Base-by-base conservation (phyloP, 2,888 invertebrate genomes). In the Cylloceria caligata region DNA sequence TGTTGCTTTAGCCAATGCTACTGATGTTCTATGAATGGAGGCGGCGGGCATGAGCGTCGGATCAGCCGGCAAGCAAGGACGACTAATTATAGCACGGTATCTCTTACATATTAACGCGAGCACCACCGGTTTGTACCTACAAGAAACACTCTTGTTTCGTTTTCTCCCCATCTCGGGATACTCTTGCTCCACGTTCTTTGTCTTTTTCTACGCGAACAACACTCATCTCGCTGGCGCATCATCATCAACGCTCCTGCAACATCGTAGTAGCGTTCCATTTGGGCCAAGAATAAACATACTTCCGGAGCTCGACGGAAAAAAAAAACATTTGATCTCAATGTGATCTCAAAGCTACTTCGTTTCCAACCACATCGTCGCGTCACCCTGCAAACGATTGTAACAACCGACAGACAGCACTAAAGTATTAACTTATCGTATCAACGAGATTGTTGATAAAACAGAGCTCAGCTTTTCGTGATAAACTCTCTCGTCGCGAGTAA, bases 1-100 rank as follows among this genome's bases (percentile, higher is more conserved):
- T 36, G 60, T 60, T 34, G 34, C 60, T 60, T 60, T 7, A 34
- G 34, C 45, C 55, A 72, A 39, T 64, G 72, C 47, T 60, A 78
- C 71, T 83, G 76, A 80, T 80, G 88, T 88, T 91, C 90, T 91
- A 90, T 91, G 91, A 92, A 92, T 91, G 92, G 90, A 89, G 89
- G 88, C 88, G 90, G 87, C 88, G 90, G 87, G 84, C 73, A 67
- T 64, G 60, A 77, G 76, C 84, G 79, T 87, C 87, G 87, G 87
- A 90, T 90, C 89, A 88, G 87, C 88, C 88, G 88, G 83, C 88
- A 87, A 85, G 89, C 92, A 92, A 90, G 90, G 92, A 90, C 92
- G 88, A 89, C 90, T 92, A 92, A 92, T 92, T 92, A 91, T 92
- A 92, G 89, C 87, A 81, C 84, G 73, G 83, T 85, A 87, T 86